A percentile compares a stretch with the other conserved stretches of the same genome.
phyloP scores from a whole-genome alignment of 2,888 invertebrate species.

The Molorchus minor region DNA sequence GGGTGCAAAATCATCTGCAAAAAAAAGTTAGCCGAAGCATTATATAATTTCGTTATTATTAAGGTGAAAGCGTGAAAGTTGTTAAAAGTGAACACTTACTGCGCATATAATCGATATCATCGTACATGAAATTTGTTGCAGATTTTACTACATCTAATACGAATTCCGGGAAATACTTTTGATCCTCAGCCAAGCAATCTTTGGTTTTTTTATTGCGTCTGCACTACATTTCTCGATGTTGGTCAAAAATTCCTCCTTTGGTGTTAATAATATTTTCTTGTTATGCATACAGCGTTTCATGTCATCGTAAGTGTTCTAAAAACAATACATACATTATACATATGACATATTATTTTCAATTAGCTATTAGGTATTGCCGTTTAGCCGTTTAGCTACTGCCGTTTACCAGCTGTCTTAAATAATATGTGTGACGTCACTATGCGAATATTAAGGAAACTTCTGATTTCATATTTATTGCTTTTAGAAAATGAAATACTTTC shows the following conservation, averaged over 20 bases:
- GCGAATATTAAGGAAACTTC: too few species aligned
- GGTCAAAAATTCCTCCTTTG: conserved; percentile 25
- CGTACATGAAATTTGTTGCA: conserved; percentile 30
- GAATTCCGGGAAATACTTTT: conserved; percentile 36
- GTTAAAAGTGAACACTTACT: conserved; percentile 19
- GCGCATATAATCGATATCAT: conserved; percentile 25
- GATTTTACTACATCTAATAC: conserved; percentile 30
- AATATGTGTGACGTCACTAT: too few species aligned
- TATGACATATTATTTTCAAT: too few species aligned
- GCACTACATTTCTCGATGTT: conserved; percentile 26
- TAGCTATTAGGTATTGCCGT: too few species aligned
- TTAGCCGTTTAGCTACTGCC: too few species aligned
- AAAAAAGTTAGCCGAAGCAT: background rate
- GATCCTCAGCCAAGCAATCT: conserved; percentile 24
- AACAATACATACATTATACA: too few species aligned
- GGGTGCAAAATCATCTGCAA: conserved; percentile 21
- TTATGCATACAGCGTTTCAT: conserved; percentile 23
- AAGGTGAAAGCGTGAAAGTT: background rate
- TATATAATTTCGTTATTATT: background rate
- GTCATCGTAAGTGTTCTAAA: conserved; percentile 20
- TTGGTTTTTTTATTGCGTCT: conserved; percentile 22
- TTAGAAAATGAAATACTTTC: too few species aligned
- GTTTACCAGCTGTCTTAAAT: too few species aligned
- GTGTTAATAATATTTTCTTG: conserved; percentile 9
- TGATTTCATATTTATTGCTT: too few species aligned